Conservation (phyloP, 53 echinoderm and acorn worm species). For the Echinarachnius parma region DNA sequence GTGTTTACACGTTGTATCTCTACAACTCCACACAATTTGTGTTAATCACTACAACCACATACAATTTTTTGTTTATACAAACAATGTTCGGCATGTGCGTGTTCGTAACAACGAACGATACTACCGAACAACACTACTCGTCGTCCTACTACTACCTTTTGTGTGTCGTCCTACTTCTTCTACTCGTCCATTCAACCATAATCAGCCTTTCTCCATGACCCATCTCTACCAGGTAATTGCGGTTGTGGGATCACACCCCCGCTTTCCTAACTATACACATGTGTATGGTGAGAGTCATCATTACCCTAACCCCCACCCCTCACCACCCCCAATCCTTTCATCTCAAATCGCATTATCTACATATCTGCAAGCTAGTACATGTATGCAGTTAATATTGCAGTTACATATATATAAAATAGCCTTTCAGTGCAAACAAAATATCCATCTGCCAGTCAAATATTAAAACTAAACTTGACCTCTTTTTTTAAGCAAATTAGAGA, state of each 20-base stretch:
- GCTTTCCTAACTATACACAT: conserved; percentile 28
- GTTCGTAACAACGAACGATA: conserved; percentile 30
- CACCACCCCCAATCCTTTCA: conserved; percentile 17
- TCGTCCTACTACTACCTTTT: conserved; percentile 25
- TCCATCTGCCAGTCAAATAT: too few relatives aligned
- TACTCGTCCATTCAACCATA: conserved; percentile 6
- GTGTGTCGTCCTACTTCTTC: conserved; percentile 37
- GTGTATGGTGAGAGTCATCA: too few relatives aligned
- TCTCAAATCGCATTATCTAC: not conserved
- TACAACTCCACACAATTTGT: conserved; percentile 25
- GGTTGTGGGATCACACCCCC: conserved; percentile 9
- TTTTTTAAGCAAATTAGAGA: too few relatives aligned
- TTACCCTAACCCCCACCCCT: too few relatives aligned
- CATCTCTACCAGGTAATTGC: conserved; percentile 41
- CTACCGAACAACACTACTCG: conserved; percentile 31
- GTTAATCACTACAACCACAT: not conserved
- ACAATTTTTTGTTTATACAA: too few relatives aligned
- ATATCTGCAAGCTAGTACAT: too few relatives aligned
- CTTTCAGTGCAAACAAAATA: too few relatives aligned
- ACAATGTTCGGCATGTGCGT: conserved; percentile 31
- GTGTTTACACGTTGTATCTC: conserved; percentile 8
- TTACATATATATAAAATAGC: too few relatives aligned
- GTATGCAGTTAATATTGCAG: too few relatives aligned
- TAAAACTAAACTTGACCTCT: too few relatives aligned
- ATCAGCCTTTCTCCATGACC: conserved; percentile 40